Evolutionary conservation across 1,140 invertebrate species (phyloP), one percentile per base, ranked within the genome.

Genomic region (Artemia franciscana): DNA sequence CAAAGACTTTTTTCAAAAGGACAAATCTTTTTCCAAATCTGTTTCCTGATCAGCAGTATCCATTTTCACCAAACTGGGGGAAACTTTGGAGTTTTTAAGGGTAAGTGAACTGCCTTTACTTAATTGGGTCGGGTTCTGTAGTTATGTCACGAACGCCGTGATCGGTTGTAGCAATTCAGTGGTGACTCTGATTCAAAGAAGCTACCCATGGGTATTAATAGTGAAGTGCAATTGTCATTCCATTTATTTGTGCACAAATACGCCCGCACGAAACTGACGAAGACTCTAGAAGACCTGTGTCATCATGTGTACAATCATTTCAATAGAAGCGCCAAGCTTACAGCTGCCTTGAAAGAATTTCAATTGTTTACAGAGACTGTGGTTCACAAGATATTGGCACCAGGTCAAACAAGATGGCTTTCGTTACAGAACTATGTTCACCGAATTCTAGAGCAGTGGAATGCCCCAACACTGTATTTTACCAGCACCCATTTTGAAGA

Each of bases 381-480:
- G 66, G 66, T 67, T n/a, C 67, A 70, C 61, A 69, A 70, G 68
- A 60, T 72, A 27, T 62, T 73, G 27, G 68, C 70, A 58, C 69
- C 71, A 60, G 60, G 62, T 39, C 71, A 71, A 66, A 73, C 72
- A 26, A 67, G 71, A 60, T 74, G 73, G 72, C 65, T 74, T 5
- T 74, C 71, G 1, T 60, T 72, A 18, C 28, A 68, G 58, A 51
- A 60, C 60, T 71, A 70, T 21, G 70, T 74, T 3, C 66, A 68
- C 28, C 67, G 71, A 61, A 57, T 74, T 62, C 63, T 73, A 60
- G 71, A 73, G 65, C 72, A 72, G 65, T 65, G 68, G 61, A 62
- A 67, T 62, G 66, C 70, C 27, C 60, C 73, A 64, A 69, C 63
- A 63, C 65, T 72, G 39, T 73, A 68, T 70, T 73, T 72, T 63